Percentiles rank a stretch among this genome's conserved stretches.
Conservation (phyloP, 1,140 invertebrate species). For the Drosophila subobscura region DNA sequence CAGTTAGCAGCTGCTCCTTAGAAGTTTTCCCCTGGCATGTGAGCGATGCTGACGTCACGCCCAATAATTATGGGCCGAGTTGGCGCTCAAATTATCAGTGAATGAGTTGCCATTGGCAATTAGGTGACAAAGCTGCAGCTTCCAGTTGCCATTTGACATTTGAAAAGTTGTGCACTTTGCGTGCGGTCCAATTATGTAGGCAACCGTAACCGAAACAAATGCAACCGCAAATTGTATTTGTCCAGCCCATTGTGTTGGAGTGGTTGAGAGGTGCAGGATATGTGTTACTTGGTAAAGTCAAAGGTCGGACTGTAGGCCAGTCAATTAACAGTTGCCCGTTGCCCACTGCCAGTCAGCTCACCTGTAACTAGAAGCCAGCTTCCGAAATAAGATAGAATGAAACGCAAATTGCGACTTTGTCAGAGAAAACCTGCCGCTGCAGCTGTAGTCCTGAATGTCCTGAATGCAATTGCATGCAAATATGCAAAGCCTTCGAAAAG, state of each 20-base stretch:
- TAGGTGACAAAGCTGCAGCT: constrained; percentile 55
- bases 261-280: background rate
- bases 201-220: constrained; percentile 50
- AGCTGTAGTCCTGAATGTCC: constrained; percentile 33
- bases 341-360: constrained; percentile 46
- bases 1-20: constrained; percentile 69
- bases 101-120: constrained; percentile 46
- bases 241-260: constrained; percentile 3
- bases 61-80: constrained; percentile 59
- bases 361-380: constrained; percentile 58
- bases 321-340: constrained; percentile 73
- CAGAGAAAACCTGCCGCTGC: constrained; percentile 28
- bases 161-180: constrained; percentile 45
- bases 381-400: constrained; percentile 74
- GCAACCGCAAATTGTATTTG: constrained; percentile 75
- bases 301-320: constrained; percentile 67
- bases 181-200: constrained; percentile 56
- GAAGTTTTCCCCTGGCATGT: constrained; percentile 34
- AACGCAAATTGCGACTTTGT: constrained; percentile 70
- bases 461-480: constrained; percentile 62
- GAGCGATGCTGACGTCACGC: constrained; percentile 35
- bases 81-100: constrained; percentile 61
- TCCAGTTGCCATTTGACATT: constrained; percentile 33
- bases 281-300: constrained; percentile 32
- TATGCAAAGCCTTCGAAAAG: constrained; percentile 57